These are phyloP conservation scores for Amphimedon queenslandica DNA, from an alignment of 37 sponge, comb jelly and placozoan genomes.

Conservation along the genomic window DNA sequence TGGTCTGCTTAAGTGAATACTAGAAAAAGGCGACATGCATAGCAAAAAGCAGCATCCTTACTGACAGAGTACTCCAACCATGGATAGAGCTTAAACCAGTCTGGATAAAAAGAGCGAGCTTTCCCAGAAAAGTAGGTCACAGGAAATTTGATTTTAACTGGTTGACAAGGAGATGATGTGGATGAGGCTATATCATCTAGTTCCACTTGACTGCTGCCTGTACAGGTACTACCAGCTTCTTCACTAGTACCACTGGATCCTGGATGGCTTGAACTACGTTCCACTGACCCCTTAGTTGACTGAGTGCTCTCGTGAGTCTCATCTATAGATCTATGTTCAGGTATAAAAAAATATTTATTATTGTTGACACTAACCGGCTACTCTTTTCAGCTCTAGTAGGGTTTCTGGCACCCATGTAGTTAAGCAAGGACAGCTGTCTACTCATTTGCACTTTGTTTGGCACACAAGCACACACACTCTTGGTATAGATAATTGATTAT, in stretches of 20 bases:
- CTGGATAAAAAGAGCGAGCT: slow-evolving; percentile 47
- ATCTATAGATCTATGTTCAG: neutral
- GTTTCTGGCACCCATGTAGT: neutral
- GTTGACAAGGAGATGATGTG: slow-evolving; percentile 38
- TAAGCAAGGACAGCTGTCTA: neutral
- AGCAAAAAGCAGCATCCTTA: slow-evolving; percentile 45
- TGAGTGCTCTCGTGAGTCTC: neutral
- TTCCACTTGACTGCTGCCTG: neutral
- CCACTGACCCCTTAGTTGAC: neutral
- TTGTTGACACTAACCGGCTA: neutral
- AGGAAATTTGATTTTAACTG: slow-evolving; percentile 41
- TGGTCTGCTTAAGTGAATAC: slow-evolving; percentile 22
- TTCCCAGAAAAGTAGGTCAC: slow-evolving; percentile 41
- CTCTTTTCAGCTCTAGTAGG: neutral
- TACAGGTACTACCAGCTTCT: neutral
- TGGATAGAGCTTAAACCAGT: slow-evolving; percentile 29
- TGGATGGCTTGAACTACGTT: no score
- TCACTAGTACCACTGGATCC: no score
- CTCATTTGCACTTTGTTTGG: neutral
- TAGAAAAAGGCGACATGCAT: slow-evolving; percentile 33
- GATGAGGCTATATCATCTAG: slow-evolving; percentile 27
- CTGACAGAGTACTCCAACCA: slow-evolving; percentile 59
- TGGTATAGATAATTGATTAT: neutral
- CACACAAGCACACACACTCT: neutral
- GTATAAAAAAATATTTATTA: neutral